Base-by-base conservation (phyloP, 2,888 invertebrate species). In the Limnephilus lunatus region DNA sequence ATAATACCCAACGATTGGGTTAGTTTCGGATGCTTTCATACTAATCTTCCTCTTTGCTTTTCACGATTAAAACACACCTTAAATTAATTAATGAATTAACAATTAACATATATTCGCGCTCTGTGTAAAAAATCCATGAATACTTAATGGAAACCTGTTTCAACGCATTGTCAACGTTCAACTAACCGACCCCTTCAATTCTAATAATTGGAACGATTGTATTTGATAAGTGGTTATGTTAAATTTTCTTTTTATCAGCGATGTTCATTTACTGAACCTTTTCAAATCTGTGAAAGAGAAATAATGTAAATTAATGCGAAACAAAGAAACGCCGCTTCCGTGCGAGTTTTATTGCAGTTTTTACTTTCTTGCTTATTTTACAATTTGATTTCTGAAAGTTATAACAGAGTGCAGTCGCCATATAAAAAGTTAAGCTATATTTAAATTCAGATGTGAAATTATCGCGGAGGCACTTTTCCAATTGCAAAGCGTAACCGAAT, bases 391-490 rank as follows among this genome's bases (percentile, higher is more conserved):
- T 81, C 82, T 39, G 82, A 82, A 90, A 90, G 81, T 90, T 90
- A 85, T 85, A 85, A 82, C 44, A 35, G 32, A 88, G 80, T 31
- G 80, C 88, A 80, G 68, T 80, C 80, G 80, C 88, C 31, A 88
- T 35, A 80, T 88, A 88, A 88, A 44, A 88, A 88, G 88, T 88
- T 88, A 88, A 88, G 80, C 80, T 88, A 80, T 68, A 68, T 68
- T 68, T 68, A 68, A 68, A 68, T 68, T 68, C 53, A 68, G 35
- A 89, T 89, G 68, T 89, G 85, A 85, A 90, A 90, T 90, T 90
- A 90, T 85, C 90, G 25, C 81, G 39, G 14, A 90, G 89, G 32
- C 89, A 85, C 85, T 91, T 85, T 89, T 89, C 81, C 81, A 80
- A 91, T 85, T 85, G 32, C 48, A 32, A 82, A 83, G 82, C 85